Conservation (phyloP, 1,140 invertebrate species). For the Lethrus apterus region DNA sequence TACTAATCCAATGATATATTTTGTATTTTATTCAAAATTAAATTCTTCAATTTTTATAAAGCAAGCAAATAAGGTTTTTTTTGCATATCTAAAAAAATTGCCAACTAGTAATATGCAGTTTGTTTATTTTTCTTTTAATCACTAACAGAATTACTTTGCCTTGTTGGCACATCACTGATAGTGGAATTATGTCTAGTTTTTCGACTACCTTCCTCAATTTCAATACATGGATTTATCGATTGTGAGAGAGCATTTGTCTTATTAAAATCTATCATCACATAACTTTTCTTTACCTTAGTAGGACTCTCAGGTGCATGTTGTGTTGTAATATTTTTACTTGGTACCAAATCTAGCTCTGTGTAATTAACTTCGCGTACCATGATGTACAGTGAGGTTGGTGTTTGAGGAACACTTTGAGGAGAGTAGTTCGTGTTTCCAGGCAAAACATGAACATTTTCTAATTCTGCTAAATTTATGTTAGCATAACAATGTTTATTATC, state of each 20-base stretch:
- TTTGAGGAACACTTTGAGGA: constrained; percentile 41
- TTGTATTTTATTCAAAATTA: too few species aligned
- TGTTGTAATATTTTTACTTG: constrained; percentile 32
- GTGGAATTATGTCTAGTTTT: constrained; percentile 61
- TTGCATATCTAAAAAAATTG: too few species aligned
- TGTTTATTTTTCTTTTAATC: constrained; percentile 45
- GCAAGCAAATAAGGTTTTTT: background rate
- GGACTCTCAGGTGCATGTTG: constrained; percentile 48
- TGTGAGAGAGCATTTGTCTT: constrained; percentile 80
- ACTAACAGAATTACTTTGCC: constrained; percentile 51
- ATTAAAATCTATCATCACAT: constrained; percentile 90
- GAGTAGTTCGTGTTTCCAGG: constrained; percentile 24
- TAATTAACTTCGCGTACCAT: constrained; percentile 62
- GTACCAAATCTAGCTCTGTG: constrained; percentile 63
- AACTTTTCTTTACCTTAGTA: constrained; percentile 58
- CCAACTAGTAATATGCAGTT: too few species aligned
- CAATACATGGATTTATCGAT: constrained; percentile 48
- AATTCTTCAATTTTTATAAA: background rate
- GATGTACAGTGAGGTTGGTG: constrained; percentile 41
- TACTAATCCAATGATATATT: too few species aligned
- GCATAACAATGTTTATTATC: constrained; percentile 51
- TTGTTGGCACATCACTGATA: constrained; percentile 46
- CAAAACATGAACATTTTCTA: constrained; percentile 44
- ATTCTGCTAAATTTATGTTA: constrained; percentile 55
- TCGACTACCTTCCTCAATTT: constrained; percentile 51